Conservation (phyloP, 2,113 vertebrate genomes). For the Gallinago media region DNA sequence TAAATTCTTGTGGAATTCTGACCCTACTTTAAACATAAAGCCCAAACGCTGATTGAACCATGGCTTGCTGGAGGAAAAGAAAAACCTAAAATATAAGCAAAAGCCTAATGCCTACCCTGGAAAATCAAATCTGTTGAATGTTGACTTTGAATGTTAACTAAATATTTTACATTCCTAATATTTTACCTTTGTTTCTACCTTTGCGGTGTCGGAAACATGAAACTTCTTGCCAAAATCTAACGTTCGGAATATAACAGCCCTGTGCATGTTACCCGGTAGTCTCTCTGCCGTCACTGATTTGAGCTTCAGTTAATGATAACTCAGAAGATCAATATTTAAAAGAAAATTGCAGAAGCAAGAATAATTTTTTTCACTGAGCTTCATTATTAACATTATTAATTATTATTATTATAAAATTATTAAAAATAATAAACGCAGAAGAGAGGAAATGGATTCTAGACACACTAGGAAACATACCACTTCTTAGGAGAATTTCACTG, state of each 20-base stretch:
- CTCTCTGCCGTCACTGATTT: neutral
- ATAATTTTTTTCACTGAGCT: neutral
- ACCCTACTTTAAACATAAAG: neutral
- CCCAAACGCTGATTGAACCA: neutral
- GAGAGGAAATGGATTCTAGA: neutral
- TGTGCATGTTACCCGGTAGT: neutral
- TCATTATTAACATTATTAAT: neutral
- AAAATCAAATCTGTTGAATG: neutral
- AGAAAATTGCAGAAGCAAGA: neutral
- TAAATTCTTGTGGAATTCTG: neutral
- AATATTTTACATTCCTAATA: constrained; percentile 19
- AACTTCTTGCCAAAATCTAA: constrained; percentile 7
- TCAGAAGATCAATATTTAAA: constrained; percentile 14
- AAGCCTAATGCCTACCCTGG: neutral
- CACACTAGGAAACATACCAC: neutral
- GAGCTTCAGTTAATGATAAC: neutral
- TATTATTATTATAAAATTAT: neutral
- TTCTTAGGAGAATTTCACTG: neutral
- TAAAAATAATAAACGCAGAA: neutral
- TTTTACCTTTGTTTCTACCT: constrained; percentile 50
- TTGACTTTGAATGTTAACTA: constrained; percentile 21
- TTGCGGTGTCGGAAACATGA: neutral
- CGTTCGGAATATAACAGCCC: neutral
- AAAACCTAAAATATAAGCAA: constrained; percentile 19
- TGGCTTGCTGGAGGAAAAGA: neutral